These are phyloP conservation scores for Tetramorium alpestre DNA, from an alignment of 1,140 invertebrate species.

Conservation along the genomic window DNA sequence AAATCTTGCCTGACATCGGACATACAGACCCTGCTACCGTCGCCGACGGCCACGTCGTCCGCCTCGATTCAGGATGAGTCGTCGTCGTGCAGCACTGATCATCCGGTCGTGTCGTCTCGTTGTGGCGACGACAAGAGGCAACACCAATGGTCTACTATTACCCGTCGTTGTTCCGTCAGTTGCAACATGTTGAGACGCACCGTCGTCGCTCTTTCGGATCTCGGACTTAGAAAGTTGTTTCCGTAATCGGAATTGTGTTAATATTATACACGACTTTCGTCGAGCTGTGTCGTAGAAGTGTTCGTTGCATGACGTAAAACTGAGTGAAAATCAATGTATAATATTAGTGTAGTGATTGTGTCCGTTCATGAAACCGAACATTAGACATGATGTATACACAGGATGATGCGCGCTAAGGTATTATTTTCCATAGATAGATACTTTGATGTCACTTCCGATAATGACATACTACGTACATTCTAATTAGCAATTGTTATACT, in stretches of 20 bases:
- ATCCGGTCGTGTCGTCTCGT: background rate
- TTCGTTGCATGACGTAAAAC: background rate
- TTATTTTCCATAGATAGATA: conserved; percentile 2
- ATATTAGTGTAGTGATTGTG: conserved; percentile 21
- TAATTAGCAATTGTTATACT: conserved; percentile 1
- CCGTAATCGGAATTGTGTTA: conserved; percentile 29
- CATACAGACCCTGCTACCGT: conserved; percentile 18
- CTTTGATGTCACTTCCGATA: background rate
- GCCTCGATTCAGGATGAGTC: conserved; percentile 11
- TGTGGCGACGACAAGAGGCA: background rate
- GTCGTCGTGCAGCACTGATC: background rate
- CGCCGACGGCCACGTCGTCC: background rate
- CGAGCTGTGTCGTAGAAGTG: background rate
- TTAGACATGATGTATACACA: background rate
- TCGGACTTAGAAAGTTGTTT: conserved; percentile 59
- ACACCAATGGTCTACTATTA: conserved; percentile 47
- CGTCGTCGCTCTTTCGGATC: conserved; percentile 53
- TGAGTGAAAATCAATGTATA: background rate
- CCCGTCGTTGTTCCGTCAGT: conserved; percentile 40
- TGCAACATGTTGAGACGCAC: conserved; percentile 54
- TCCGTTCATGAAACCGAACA: conserved; percentile 3
- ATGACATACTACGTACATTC: background rate
- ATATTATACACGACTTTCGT: background rate
- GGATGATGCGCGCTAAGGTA: background rate
- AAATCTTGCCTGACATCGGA: conserved; percentile 28